Percentiles rank a stretch among this genome's conserved stretches.
phyloP scores from a whole-genome alignment of 2,113 vertebrate species.

The Nothobranchius furzeri region DNA sequence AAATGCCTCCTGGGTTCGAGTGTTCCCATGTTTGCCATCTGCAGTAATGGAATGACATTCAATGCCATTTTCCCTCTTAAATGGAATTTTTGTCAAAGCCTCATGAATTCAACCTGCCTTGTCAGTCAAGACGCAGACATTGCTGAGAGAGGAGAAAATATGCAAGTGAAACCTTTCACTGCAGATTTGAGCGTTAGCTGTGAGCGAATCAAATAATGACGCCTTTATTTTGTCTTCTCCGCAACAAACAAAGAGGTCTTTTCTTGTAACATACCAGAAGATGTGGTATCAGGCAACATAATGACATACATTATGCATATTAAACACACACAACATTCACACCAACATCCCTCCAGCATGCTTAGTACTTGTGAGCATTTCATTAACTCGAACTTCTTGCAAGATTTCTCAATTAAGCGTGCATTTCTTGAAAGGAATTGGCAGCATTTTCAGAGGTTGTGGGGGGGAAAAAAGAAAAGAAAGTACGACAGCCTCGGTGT shows the following conservation, averaged over 20 bases:
- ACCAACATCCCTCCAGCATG: constrained; percentile 25
- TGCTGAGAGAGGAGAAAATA: constrained; percentile 66
- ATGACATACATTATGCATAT: constrained; percentile 63
- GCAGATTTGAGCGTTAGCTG: constrained; percentile 64
- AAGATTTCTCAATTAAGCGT: constrained; percentile 72
- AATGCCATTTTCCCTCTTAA: constrained; percentile 71
- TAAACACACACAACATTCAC: constrained; percentile 45
- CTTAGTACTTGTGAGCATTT: constrained; percentile 46
- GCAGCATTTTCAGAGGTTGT: constrained; percentile 48
- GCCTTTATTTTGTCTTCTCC: constrained; percentile 60
- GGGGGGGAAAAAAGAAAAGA: constrained; percentile 7
- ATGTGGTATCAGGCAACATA: constrained; percentile 58
- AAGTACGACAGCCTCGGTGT: constrained; percentile 22
- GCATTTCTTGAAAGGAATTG: constrained; percentile 67
- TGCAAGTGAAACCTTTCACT: constrained; percentile 67
- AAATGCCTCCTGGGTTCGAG: constrained; percentile 71
- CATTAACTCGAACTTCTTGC: constrained; percentile 46
- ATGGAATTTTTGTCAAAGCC: constrained; percentile 72
- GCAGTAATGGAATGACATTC: constrained; percentile 74
- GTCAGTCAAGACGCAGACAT: constrained; percentile 66
- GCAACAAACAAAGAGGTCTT: constrained; percentile 68
- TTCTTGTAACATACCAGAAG: constrained; percentile 66
- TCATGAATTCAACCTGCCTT: constrained; percentile 74
- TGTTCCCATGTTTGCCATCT: constrained; percentile 63
- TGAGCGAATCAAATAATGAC: constrained; percentile 68